Evolutionary conservation across 1,140 invertebrate species (phyloP).

Genomic region (Drosophila kohkoa): DNA sequence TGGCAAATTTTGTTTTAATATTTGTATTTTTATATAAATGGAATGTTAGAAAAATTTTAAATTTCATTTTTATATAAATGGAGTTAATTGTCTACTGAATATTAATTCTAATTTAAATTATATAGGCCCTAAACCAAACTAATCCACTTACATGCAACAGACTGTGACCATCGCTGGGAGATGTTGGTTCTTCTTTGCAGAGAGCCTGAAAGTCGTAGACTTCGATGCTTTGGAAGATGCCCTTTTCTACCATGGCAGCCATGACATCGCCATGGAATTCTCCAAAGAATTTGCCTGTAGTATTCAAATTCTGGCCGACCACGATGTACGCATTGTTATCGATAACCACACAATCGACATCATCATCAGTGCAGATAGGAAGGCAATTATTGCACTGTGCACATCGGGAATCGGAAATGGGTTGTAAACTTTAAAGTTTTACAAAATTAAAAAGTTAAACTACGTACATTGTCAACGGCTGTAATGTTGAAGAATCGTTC

Average conservation of each 20-base stretch:
- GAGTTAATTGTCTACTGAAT: too few relatives aligned
- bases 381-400: constrained; percentile 85
- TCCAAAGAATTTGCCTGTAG: constrained; percentile 94
- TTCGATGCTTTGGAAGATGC: constrained; percentile 91
- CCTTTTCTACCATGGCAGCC: constrained; percentile 90
- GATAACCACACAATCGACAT: constrained; percentile 92
- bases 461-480: constrained; percentile 83
- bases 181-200: constrained; percentile 85
- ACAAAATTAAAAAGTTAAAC: background rate
- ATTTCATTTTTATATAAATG: too few relatives aligned
- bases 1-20: too few relatives aligned
- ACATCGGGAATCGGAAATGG: background rate
- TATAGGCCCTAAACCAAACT: too few relatives aligned
- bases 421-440: too few relatives aligned
- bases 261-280: constrained; percentile 92
- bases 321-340: constrained; percentile 96
- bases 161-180: constrained; percentile 55
- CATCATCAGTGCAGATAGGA: constrained; percentile 86
- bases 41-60: too few relatives aligned
- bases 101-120: too few relatives aligned
- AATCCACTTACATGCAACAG: constrained; percentile 65
- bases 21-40: too few relatives aligned
- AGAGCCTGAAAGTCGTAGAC: constrained; percentile 95
- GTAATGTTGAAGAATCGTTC: constrained; percentile 90
- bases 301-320: constrained; percentile 88